phyloP scores from a whole-genome alignment of 2,797 vertebrate genomes.

The Corythornis leucogaster region DNA sequence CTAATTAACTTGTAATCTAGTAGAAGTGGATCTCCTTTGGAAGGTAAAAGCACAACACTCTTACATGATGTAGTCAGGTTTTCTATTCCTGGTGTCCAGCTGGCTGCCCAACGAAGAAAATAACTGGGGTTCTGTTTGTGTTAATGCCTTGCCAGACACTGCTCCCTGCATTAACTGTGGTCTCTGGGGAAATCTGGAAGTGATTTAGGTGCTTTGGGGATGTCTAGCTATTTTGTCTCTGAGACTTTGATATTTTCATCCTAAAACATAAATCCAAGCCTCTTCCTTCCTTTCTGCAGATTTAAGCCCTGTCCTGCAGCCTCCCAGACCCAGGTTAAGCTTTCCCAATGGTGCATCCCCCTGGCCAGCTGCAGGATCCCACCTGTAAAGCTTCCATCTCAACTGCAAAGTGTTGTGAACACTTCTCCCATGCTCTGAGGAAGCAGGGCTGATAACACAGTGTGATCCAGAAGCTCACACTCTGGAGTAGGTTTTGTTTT shows the following conservation, averaged over 20 bases:
- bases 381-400: neutral
- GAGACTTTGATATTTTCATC: neutral
- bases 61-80: neutral
- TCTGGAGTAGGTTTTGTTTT: neutral
- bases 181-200: neutral
- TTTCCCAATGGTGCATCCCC: neutral
- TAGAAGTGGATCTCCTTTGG: neutral
- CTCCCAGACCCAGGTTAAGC: fast-evolving
- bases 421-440: neutral
- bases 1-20: conserved; percentile 10
- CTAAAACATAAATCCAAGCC: neutral
- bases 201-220: neutral
- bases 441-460: neutral
- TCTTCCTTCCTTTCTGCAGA: neutral
- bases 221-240: neutral
- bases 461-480: neutral
- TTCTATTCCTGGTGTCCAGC: neutral
- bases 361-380: neutral
- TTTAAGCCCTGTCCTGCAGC: neutral
- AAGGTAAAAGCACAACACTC: neutral
- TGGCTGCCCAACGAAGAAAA: conserved; percentile 22
- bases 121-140: neutral
- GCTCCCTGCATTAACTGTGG: neutral
- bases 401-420: neutral
- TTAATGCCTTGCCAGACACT: neutral